phyloP scores from a whole-genome alignment of 1,140 invertebrate genomes.

The Metopolophium dirhodum region DNA sequence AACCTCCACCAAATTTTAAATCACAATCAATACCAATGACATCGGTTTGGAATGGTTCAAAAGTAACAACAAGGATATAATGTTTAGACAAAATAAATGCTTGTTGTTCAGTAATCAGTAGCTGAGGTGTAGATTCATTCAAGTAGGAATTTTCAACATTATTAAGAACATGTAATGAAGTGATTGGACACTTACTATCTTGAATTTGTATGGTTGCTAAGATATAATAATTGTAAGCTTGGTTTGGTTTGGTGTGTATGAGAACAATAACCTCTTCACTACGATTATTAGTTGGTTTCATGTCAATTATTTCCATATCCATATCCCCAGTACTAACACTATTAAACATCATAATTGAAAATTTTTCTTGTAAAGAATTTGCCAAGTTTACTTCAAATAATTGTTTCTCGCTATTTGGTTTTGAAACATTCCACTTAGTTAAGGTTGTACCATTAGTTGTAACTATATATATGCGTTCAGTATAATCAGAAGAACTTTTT shows the following conservation, averaged over 20 bases:
- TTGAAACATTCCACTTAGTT: constrained; percentile 50
- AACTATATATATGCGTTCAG: constrained; percentile 29
- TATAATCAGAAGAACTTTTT: constrained; percentile 27
- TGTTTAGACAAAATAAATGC: constrained; percentile 44
- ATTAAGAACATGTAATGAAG: constrained; percentile 45
- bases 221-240: constrained; percentile 53
- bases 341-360: constrained; percentile 56
- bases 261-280: constrained; percentile 49
- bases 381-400: constrained; percentile 53
- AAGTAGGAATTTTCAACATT: constrained; percentile 52
- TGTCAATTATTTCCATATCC: constrained; percentile 55
- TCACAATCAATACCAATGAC: constrained; percentile 49
- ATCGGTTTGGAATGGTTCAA: constrained; percentile 55
- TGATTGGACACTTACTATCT: constrained; percentile 45
- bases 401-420: constrained; percentile 46
- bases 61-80: constrained; percentile 51
- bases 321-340: constrained; percentile 52
- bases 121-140: constrained; percentile 29
- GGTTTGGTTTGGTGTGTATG: constrained; percentile 42
- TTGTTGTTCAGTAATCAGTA: constrained; percentile 48
- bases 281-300: constrained; percentile 46
- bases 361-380: constrained; percentile 49
- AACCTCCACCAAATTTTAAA: constrained; percentile 54
- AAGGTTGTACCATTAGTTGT: constrained; percentile 49
- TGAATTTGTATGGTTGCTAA: constrained; percentile 49